Conservation (phyloP, 2,888 invertebrate species). For the Standfussiana lucernea region DNA sequence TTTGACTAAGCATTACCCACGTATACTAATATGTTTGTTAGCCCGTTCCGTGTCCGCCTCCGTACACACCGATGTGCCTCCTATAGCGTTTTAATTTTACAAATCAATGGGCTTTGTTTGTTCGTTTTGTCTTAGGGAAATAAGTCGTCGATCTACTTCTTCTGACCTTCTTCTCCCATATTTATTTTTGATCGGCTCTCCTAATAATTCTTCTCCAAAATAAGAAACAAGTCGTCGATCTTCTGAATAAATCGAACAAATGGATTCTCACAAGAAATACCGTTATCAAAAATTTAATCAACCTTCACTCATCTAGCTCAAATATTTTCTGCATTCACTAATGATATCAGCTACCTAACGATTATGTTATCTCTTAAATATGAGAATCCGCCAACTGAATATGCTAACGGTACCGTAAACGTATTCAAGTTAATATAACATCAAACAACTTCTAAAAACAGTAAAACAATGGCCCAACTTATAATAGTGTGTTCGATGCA, state of each 20-base stretch:
- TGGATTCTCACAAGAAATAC: not conserved
- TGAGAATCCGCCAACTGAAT: slow-evolving; percentile 54
- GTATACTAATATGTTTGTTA: slow-evolving; percentile 88
- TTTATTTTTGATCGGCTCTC: not conserved
- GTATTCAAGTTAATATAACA: slow-evolving; percentile 74
- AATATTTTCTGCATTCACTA: slow-evolving; percentile 19
- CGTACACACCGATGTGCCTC: slow-evolving; percentile 73
- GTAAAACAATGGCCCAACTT: slow-evolving; percentile 87
- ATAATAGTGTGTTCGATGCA: slow-evolving; percentile 89
- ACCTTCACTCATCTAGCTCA: not conserved
- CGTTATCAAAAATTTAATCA: slow-evolving; percentile 6
- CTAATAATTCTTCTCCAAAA: not conserved
- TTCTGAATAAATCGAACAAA: not conserved
- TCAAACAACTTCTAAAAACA: slow-evolving; percentile 85
- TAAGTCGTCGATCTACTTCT: not conserved
- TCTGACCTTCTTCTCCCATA: not conserved
- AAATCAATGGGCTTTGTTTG: slow-evolving; percentile 30
- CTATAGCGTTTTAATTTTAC: slow-evolving; percentile 52
- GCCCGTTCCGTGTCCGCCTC: slow-evolving; percentile 70
- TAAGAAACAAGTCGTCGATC: no score
- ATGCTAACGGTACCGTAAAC: slow-evolving; percentile 74
- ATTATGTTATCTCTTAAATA: slow-evolving; percentile 37
- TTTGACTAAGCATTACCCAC: slow-evolving; percentile 85
- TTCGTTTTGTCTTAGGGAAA: not conserved
- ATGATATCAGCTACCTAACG: slow-evolving; percentile 19